phyloP scores from a whole-genome alignment of 30 jellyfish, hydroid and myxozoan genomes.

The Cassiopea xamachana region DNA sequence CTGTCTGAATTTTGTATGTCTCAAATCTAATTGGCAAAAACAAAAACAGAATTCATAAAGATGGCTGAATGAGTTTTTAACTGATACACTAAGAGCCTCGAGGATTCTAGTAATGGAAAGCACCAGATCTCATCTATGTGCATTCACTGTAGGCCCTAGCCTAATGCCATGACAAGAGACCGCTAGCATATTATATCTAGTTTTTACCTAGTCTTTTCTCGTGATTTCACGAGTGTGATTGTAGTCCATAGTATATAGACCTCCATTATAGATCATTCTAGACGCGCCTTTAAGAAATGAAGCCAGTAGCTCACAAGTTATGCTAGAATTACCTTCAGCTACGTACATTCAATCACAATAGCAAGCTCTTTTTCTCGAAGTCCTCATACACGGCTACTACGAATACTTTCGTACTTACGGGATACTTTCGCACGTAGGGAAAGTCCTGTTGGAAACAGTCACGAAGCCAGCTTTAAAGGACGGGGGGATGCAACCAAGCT shows the following conservation, averaged over 20 bases:
- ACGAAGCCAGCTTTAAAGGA: too few species aligned
- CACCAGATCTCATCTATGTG: neutral
- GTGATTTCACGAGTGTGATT: neutral
- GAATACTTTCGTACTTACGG: too few species aligned
- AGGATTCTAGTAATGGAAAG: neutral
- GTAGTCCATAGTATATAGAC: neutral
- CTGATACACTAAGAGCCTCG: neutral
- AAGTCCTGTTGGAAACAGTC: too few species aligned
- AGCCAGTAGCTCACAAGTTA: too few species aligned
- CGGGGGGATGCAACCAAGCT: too few species aligned
- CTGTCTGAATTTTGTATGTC: neutral
- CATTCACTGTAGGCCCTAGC: neutral
- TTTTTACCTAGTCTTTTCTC: neutral
- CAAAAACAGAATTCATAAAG: neutral
- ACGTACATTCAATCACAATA: too few species aligned
- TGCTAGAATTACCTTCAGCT: too few species aligned
- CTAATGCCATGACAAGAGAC: neutral
- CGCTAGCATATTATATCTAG: neutral
- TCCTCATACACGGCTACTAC: too few species aligned
- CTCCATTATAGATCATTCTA: too few species aligned
- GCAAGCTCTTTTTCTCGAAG: too few species aligned
- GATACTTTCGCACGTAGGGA: too few species aligned
- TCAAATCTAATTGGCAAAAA: neutral
- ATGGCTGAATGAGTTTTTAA: neutral
- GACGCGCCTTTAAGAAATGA: too few species aligned